Base-by-base conservation (phyloP, 2,797 vertebrate species). In the Taenioides sp. region DNA sequence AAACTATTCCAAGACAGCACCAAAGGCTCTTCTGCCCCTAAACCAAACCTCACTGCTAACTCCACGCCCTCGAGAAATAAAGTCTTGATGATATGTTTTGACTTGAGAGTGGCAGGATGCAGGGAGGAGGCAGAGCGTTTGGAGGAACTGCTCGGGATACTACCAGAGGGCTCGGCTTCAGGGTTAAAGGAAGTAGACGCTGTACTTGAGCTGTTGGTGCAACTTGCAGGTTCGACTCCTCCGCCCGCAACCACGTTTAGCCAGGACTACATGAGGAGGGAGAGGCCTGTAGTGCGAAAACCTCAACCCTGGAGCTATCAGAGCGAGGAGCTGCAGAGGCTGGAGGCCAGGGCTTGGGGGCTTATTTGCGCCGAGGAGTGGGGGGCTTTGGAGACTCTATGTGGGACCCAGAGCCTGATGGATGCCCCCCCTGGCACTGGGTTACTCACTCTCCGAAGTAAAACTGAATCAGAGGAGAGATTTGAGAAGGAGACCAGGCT, bases 71-170 rank as follows among this genome's bases (percentile, higher is more conserved):
- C 96, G 65, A 95, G 94, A 71, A 99, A 97, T 91, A 97, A 93
- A 90, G 86, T 98, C 70, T 87, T 99, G 76, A 96, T 99, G 98
- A 86, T 98, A 76, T 97, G 96, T 62, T 99, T 99, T 75, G 95
- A 98, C 84, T 70, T 99, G 76, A 92, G 97, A 0, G 95, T 98
- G 55, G 93, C 94, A 0, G 96, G 96, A 14, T 91, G 94, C 34
- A 79, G 88, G 17, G 92, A 94, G 27, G 95, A 98, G 7, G 98
- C 97, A 0, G 96, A 98, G 63, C 92, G 92, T 27, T 76, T 99
- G 85, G 98, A 99, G 88, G 93, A 92, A 37, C 95, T 96, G 0
- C 89, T 98, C 70, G 95, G 88, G 49, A 89, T 57, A 34, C 87
- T 99, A 67, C 88, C 87, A 1, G 90, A 90, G 4, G 88, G 89